Evolutionary conservation across 2,888 invertebrate genomes (phyloP).

Genomic region (Monoplex corrugatus): DNA sequence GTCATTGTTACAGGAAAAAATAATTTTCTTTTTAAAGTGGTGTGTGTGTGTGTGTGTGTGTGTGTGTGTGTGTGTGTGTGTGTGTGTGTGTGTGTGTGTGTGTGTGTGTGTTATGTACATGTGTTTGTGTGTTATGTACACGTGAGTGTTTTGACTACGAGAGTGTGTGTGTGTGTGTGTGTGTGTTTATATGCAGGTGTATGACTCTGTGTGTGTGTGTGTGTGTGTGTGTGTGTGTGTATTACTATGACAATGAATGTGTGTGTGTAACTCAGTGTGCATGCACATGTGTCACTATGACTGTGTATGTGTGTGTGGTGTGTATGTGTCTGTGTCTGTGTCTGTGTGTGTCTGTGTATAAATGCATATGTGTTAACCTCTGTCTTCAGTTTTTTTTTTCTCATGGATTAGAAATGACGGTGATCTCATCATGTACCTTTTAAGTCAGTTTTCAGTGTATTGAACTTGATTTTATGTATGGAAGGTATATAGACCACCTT

Average conservation of each 20-base stretch:
- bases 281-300: not conserved
- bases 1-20: too few relatives aligned
- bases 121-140: not conserved
- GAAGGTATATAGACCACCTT: too few relatives aligned
- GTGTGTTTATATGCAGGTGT: too few relatives aligned
- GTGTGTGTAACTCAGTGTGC: not conserved
- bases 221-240: too few relatives aligned
- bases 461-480: too few relatives aligned
- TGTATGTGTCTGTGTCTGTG: not conserved
- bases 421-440: too few relatives aligned
- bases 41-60: not conserved
- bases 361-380: not conserved
- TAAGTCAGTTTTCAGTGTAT: too few relatives aligned
- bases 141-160: not conserved
- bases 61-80: conserved; percentile 15
- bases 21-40: too few relatives aligned
- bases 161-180: not conserved
- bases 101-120: not conserved
- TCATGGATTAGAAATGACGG: too few relatives aligned
- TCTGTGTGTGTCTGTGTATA: not conserved
- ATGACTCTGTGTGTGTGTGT: too few relatives aligned
- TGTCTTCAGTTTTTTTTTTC: not conserved
- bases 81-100: not conserved
- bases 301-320: not conserved
- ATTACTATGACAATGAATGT: not conserved